Evolutionary conservation across 2,113 vertebrate species (phyloP).

Genomic region (Argyrosomus japonicus): DNA sequence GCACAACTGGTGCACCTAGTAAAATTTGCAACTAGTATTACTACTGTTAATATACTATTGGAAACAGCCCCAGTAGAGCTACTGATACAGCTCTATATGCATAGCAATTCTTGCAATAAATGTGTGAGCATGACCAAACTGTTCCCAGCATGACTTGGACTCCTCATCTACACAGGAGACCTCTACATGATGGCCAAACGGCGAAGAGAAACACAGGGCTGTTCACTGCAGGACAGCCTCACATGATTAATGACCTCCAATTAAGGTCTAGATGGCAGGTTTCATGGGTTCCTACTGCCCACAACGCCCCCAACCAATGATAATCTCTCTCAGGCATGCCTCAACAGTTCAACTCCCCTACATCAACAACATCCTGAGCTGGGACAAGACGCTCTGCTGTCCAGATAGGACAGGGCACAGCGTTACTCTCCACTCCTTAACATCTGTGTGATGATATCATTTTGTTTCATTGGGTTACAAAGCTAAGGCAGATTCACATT

Average conservation of each 20-base stretch:
- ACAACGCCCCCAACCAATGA: constrained; percentile 65
- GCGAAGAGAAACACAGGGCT: constrained; percentile 78
- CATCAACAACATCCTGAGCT: constrained; percentile 73
- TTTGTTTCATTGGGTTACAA: constrained; percentile 24
- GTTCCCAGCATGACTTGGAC: constrained; percentile 53
- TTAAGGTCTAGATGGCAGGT: constrained; percentile 82
- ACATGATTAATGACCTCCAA: constrained; percentile 86
- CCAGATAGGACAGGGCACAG: constrained; percentile 15
- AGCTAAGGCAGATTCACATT: constrained; percentile 4
- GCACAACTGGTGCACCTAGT: not conserved
- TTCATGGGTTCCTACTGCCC: constrained; percentile 77
- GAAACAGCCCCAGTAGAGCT: not conserved
- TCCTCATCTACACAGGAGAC: constrained; percentile 36
- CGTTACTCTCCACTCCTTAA: not conserved
- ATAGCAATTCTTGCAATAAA: constrained; percentile 15
- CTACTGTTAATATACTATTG: not conserved
- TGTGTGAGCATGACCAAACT: constrained; percentile 38
- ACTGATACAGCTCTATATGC: constrained; percentile 2
- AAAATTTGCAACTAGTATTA: not conserved
- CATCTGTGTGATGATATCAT: constrained; percentile 15
- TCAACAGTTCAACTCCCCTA: constrained; percentile 63
- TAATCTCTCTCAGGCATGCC: constrained; percentile 71
- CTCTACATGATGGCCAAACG: constrained; percentile 65
- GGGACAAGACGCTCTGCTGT: constrained; percentile 59
- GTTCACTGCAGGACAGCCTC: constrained; percentile 79